Base-by-base conservation (phyloP, 2,797 vertebrate genomes). In the Danio choprae region DNA sequence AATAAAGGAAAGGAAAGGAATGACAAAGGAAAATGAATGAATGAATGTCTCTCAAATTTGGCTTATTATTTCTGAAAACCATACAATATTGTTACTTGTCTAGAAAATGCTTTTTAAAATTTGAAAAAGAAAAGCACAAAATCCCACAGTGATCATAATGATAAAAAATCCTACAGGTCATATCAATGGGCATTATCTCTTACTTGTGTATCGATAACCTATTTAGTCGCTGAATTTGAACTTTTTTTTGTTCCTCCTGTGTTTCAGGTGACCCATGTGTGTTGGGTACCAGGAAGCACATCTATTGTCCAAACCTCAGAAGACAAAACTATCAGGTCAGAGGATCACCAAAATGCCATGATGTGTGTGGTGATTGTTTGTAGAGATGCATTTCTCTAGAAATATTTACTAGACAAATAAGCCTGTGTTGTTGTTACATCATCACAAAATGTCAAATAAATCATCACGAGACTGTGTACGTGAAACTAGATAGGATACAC, bases 251-350 rank as follows among this genome's bases (percentile, higher is more conserved):
- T 58, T 65, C 75, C 13, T n/a, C 72, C n/a, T 80, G 74, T 85
- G 74, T 87, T 84, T 89, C 87, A 99, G 97, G 97, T 99, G 76
- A 99, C 98, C 79, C 96, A 99, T 89, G 88, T 98, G 60, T 98
- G 97, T 89, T 99, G 98, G 98, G 95, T 99, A 69, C 97, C 98
- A 71, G 91, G 88, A 55, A 92, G 94, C 81, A 87, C 92, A 0
- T 94, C 91, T 0, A 10, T 95, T 36, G 83, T 94, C 22, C 98
- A 99, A 91, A 95, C 95, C 7, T 98, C 97, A 0, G 98, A 99
- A 86, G 98, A 99, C 87, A 99, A 98, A 91, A 96, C 92, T 4
- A 87, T 97, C 89, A 96, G 96, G 97, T 98, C 88, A 83, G 86
- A 85, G 16, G 36, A 48, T 70, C 11, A 7, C 18, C 44, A 50